Evolutionary conservation across 2,797 vertebrate genomes (phyloP).

Genomic region (Microctenopoma steveboyesi): DNA sequence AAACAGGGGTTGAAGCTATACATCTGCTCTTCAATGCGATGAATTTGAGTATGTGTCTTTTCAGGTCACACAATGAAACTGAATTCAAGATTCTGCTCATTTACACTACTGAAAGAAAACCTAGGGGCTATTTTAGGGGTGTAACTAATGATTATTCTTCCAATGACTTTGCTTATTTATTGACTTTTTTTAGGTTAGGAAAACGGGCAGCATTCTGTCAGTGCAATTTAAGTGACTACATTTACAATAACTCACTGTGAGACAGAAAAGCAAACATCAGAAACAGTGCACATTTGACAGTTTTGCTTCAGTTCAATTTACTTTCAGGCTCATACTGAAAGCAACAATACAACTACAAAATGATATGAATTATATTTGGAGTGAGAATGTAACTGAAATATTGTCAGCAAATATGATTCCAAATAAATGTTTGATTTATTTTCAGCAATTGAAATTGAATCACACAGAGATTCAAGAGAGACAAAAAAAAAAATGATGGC

Average conservation of each 20-base stretch:
- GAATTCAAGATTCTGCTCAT: slow-evolving; percentile 21
- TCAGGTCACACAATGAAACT: slow-evolving; percentile 1
- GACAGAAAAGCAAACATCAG: neutral
- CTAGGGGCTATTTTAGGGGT: neutral
- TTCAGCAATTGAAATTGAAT: neutral
- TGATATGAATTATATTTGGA: too few species aligned
- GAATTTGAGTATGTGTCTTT: neutral
- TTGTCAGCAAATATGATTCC: too few species aligned
- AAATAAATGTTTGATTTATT: neutral
- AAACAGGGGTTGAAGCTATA: neutral
- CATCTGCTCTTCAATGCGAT: neutral
- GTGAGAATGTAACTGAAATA: too few species aligned
- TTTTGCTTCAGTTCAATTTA: neutral
- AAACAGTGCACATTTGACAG: neutral
- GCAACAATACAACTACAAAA: too few species aligned
- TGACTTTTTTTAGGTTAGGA: neutral
- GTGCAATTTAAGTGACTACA: neutral
- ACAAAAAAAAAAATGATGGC: neutral
- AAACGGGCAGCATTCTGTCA: neutral
- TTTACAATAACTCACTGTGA: neutral
- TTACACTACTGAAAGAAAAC: slow-evolving; percentile 1
- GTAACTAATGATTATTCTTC: neutral
- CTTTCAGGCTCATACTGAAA: neutral
- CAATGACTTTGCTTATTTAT: neutral
- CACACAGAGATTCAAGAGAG: too few species aligned